Evolutionary conservation across 2,113 vertebrate species (phyloP).

Genomic region (western clawed frog (Xenopus tropicalis)): UCB_Xtro_10.0 CM004447.2:101485001-101485500

Average conservation of each 20-base stretch:
- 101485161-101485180: no score
- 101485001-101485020: conserved; percentile 1
- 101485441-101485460: conserved; percentile 47
- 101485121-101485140: not conserved
- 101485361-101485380: not conserved
- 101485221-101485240: no score
- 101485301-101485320: no score
- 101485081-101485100: no score
- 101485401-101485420: conserved; percentile 40
- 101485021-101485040: not conserved
- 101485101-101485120: not conserved
- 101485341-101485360: not conserved
- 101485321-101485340: not conserved
- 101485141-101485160: no score
- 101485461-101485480: conserved; percentile 40
- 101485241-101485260: no score
- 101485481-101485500: conserved; percentile 34
- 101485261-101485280: no score
- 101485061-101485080: not conserved
- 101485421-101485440: conserved; percentile 47
- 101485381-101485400: not conserved
- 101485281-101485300: no score
- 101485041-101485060: conserved; percentile 1
- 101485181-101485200: no score
- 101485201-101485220: no score